phyloP scores from a whole-genome alignment of 2,113 vertebrate genomes.

The Halichoeres trimaculatus region DNA sequence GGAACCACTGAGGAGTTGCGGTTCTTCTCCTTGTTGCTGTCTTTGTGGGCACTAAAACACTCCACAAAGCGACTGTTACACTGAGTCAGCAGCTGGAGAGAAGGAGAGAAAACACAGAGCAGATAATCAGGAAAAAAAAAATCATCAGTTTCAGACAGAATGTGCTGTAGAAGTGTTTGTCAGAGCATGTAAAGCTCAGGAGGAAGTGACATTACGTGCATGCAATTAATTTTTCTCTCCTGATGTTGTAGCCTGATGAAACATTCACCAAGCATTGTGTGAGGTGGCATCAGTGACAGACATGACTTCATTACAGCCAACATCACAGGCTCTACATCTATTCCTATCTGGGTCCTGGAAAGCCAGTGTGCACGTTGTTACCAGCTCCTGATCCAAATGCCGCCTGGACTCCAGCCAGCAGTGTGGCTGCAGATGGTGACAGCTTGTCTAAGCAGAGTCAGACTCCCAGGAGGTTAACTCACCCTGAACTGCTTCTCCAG shows the following conservation, averaged over 20 bases:
- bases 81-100: constrained; percentile 92
- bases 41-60: constrained; percentile 97
- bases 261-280: constrained; percentile 60
- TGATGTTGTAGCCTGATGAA: constrained; percentile 57
- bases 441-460: constrained; percentile 27
- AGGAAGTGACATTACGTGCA: constrained; percentile 49
- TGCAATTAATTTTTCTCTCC: constrained; percentile 60
- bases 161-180: constrained; percentile 30
- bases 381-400: constrained; percentile 49
- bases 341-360: constrained; percentile 27
- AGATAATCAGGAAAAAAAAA: constrained; percentile 8
- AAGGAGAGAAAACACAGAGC: constrained; percentile 4
- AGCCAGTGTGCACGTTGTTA: constrained; percentile 16
- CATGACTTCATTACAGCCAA: constrained; percentile 59
- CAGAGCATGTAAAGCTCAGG: constrained; percentile 24
- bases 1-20: constrained; percentile 98
- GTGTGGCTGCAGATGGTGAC: constrained; percentile 20
- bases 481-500: constrained; percentile 99
- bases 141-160: constrained; percentile 20
- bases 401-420: constrained; percentile 24
- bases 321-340: constrained; percentile 50
- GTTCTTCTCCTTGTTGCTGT: constrained; percentile 99
- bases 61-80: constrained; percentile 94
- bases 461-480: constrained; percentile 48
- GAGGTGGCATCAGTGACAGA: constrained; percentile 48